Base-by-base conservation (phyloP, 2,888 invertebrate species). In the Eupsilia transversa region DNA sequence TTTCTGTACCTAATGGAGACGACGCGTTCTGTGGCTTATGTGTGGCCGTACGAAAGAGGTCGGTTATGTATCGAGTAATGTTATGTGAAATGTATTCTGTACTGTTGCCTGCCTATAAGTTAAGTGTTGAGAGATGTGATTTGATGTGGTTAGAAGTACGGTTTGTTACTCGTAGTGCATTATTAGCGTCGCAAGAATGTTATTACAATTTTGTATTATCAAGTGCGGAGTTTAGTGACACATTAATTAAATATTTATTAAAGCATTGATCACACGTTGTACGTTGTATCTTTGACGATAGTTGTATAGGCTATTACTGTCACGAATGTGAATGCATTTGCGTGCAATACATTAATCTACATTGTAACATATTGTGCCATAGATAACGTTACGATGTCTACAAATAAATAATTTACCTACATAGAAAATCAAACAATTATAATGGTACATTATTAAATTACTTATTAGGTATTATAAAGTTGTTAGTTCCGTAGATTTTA, bases 1-100 rank as follows among this genome's bases (percentile, higher is more conserved):
- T 87, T 87, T 89, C 82, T 81, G 85, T 82, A 78, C 73, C 81
- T 88, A 86, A 89, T 89, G 86, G 87, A 84, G 82, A 74, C 65
- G 71, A 73, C 67, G 71, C 81, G 79, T 76, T 79, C 70, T 82
- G 73, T 84, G 76, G 81, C 69, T 75, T 84, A 84, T 81, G 84
- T 83, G 80, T 84, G 77, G 80, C 74, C 61, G 80, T 46, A 74
- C 35, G 67, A 79, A 79, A 75, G 75, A 72, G 75, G 79, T 68
- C 46, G 57, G 49, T 54, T 74, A 63, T 68, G 61, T 83, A 79
- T 60, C 23, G 67, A 77, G 77, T 67, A 73, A 77, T 80, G 76
- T 80, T 80, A 68, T 76, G 66, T 68, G 41, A n/a, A 72, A 63
- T 70, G 43, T 68, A 70, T 41, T 70, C 57, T 59, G 27, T 54